Evolutionary conservation across 2,113 vertebrate genomes (phyloP).

Genomic region (Nymphicus hollandicus): DNA sequence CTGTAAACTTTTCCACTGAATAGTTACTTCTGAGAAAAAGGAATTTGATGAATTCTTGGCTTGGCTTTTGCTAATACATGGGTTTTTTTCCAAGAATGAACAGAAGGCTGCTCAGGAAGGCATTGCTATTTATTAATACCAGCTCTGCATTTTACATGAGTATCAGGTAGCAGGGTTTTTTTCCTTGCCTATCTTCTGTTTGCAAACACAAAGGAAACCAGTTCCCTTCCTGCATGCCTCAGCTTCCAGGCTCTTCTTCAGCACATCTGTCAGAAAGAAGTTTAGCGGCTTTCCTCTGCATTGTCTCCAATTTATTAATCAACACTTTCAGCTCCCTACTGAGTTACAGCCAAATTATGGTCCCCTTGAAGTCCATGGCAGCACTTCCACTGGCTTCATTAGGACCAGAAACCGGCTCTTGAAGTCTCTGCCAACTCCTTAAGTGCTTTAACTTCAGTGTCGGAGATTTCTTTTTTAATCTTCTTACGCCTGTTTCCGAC

Average conservation of each 20-base stretch:
- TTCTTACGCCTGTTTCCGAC: not conserved
- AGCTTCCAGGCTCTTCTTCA: not conserved
- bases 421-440: constrained; percentile 56
- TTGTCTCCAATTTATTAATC: constrained; percentile 62
- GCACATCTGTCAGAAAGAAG: constrained; percentile 45
- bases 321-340: constrained; percentile 44
- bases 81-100: not conserved
- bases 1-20: constrained; percentile 49
- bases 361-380: constrained; percentile 51
- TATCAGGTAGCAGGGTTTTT: not conserved
- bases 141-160: not conserved
- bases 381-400: constrained; percentile 44
- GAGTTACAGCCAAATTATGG: constrained; percentile 51
- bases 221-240: not conserved
- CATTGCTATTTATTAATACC: constrained; percentile 31
- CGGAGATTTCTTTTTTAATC: constrained; percentile 31
- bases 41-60: constrained; percentile 58
- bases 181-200: not conserved
- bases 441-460: constrained; percentile 17
- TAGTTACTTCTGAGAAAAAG: constrained; percentile 45
- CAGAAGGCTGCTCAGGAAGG: constrained; percentile 27
- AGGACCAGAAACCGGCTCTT: constrained; percentile 27
- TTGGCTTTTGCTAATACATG: constrained; percentile 15
- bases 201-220: constrained; percentile 32
- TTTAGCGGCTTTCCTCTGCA: not conserved